These are phyloP conservation scores for Pangasius djambal DNA, from an alignment of 2,797 vertebrate species.

Conservation along the genomic window DNA sequence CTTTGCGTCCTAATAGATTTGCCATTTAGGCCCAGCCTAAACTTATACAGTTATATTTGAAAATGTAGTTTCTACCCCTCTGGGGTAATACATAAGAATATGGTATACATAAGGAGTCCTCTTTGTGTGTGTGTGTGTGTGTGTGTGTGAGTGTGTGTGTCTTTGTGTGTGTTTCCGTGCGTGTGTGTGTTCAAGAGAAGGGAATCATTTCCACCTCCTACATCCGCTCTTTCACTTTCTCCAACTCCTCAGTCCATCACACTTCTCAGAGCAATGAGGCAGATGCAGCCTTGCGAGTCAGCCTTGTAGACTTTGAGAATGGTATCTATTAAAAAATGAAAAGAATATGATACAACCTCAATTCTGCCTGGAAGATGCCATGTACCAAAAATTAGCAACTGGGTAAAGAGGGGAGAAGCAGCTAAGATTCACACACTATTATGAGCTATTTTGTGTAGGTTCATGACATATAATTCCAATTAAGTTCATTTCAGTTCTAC, in stretches of 20 bases:
- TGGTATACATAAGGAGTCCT: not conserved
- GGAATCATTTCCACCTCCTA: constrained; percentile 72
- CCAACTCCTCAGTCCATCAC: constrained; percentile 76
- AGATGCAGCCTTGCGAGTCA: constrained; percentile 70
- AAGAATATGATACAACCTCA: not conserved
- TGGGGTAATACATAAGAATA: too few species aligned
- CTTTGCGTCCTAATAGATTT: not conserved
- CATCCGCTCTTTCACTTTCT: constrained; percentile 74
- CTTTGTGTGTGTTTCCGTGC: not conserved
- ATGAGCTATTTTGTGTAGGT: not conserved
- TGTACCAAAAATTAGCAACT: not conserved
- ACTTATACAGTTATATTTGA: not conserved
- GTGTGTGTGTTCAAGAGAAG: not conserved
- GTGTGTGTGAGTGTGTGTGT: not conserved
- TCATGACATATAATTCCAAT: not conserved
- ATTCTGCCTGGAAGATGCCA: not conserved
- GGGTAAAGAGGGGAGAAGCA: not conserved
- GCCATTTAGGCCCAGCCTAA: not conserved
- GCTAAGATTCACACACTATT: not conserved
- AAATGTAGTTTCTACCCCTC: not conserved
- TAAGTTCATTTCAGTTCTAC: not conserved
- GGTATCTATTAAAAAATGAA: too few species aligned
- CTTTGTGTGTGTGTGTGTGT: not conserved
- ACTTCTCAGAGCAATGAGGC: constrained; percentile 75
- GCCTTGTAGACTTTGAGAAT: not conserved